phyloP scores from a whole-genome alignment of 2,797 vertebrate genomes.

The Masticophis lateralis region DNA sequence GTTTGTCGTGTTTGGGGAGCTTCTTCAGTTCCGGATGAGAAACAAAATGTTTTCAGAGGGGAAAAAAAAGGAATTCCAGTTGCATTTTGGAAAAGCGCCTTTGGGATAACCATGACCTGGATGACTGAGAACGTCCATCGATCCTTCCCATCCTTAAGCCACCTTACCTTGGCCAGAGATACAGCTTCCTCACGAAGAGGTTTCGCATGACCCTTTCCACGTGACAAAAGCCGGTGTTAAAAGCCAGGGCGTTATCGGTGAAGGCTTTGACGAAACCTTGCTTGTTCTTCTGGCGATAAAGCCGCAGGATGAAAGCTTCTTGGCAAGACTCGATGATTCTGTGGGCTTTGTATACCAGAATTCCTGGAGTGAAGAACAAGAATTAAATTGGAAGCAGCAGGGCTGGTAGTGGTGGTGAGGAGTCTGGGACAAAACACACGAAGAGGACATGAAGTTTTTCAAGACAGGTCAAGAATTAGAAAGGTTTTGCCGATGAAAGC shows the following conservation, averaged over 20 bases:
- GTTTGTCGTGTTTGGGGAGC: no score
- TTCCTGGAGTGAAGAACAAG: slow-evolving; percentile 73
- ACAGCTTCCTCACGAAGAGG: slow-evolving; percentile 94
- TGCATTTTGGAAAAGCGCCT: neutral
- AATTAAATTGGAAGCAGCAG: slow-evolving; percentile 8
- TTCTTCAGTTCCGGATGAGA: neutral
- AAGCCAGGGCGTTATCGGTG: slow-evolving; percentile 90
- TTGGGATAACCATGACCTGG: neutral
- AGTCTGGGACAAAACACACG: neutral
- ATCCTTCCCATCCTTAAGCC: neutral
- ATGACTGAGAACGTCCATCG: neutral
- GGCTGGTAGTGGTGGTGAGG: no score
- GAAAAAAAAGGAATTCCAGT: neutral
- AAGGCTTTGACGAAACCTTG: slow-evolving; percentile 97
- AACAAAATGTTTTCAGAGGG: neutral
- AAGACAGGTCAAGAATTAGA: neutral
- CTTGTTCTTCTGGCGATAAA: slow-evolving; percentile 98
- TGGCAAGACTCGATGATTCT: slow-evolving; percentile 97
- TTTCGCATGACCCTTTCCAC: slow-evolving; percentile 98
- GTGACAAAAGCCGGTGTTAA: slow-evolving; percentile 92
- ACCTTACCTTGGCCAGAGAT: slow-evolving; percentile 91
- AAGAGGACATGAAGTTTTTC: neutral
- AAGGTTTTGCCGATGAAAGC: neutral
- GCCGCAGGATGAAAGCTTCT: slow-evolving; percentile 93
- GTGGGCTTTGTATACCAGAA: slow-evolving; percentile 94